Base-by-base conservation (phyloP, 2,888 invertebrate species). In the Myopa testacea region DNA sequence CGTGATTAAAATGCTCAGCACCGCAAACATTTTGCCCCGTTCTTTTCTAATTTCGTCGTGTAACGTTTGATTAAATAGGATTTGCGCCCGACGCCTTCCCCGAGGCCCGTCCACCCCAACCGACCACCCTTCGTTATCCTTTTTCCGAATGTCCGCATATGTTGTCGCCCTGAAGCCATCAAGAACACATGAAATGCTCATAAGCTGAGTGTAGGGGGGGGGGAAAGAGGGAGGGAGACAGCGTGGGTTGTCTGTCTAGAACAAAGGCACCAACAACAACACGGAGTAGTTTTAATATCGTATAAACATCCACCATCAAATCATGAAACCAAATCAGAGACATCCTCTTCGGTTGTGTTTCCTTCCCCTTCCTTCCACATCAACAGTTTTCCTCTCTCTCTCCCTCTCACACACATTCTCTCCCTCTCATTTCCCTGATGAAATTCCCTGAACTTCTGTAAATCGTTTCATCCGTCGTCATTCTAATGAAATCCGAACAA, bases 401-500 rank as follows among this genome's bases (percentile, higher is more conserved):
- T n/a, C 10, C 5, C 4, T 10, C 6, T 26, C 7, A n/a, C 62
- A n/a, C 26, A n/a, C 26, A n/a, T 26, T 26, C n/a, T 26, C 26
- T 26, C 34, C n/a, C 4, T 62, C 26, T 62, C 34, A 10, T n/a
- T 62, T 26, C 10, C 19, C 62, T n/a, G 4, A 10, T 26, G 62
- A 26, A 26, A 26, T 26, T 26, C 62, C 26, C 10, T 12, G 62
- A 12, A 16, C n/a, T 1, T n/a, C n/a, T 26, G 7, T 45, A 45
- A 45, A 45, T 26, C 26, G 3, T 58, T n/a, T 10, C 26, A 62
- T 4, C n/a, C n/a, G 26, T 26, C 8, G 62, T 62, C 5, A n/a
- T 26, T 62, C 26, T 26, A 34, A 65, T 65, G 38, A 65, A 65
- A 65, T 70, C 52, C 14, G 14, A 26, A 45, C n/a, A 69, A 50